These are phyloP conservation scores for Macrocentrus cingulum DNA, from an alignment of 1,140 invertebrate genomes.

Conservation along the genomic window DNA sequence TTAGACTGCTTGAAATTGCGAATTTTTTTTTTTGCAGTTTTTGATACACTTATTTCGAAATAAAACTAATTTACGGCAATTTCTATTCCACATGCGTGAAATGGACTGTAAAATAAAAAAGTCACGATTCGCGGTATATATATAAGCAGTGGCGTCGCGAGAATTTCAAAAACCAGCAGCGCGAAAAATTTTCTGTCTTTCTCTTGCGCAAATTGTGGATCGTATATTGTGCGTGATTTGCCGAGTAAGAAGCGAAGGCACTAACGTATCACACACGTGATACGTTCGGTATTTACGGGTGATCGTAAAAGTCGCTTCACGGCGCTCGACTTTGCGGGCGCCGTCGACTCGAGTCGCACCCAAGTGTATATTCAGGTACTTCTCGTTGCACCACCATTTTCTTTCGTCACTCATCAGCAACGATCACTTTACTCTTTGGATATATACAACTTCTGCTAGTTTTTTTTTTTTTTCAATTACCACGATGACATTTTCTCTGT, in stretches of 20 bases:
- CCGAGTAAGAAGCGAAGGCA: slow-evolving; percentile 5
- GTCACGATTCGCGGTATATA: too few relatives aligned
- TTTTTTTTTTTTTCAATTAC: too few relatives aligned
- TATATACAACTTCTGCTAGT: too few relatives aligned
- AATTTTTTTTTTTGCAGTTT: background rate
- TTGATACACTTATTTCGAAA: slow-evolving; percentile 14
- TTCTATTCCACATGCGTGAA: slow-evolving; percentile 16
- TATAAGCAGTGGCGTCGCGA: too few relatives aligned
- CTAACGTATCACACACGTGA: background rate
- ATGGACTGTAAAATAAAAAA: too few relatives aligned
- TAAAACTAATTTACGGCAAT: slow-evolving; percentile 5
- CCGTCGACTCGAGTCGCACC: background rate
- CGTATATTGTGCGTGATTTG: slow-evolving; percentile 9
- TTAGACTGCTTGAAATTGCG: too few relatives aligned
- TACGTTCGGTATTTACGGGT: slow-evolving; percentile 33
- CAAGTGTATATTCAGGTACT: background rate
- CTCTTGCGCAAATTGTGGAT: background rate
- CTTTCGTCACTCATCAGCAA: slow-evolving; percentile 21
- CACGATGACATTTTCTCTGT: too few relatives aligned
- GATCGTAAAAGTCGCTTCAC: slow-evolving; percentile 38
- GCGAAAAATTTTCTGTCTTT: background rate
- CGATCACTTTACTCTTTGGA: too few relatives aligned
- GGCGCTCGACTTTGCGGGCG: slow-evolving; percentile 26
- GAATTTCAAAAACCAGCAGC: background rate
- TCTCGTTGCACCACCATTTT: background rate